Conservation (phyloP, 2,113 vertebrate genomes). For the Zosterops lateralis region DNA sequence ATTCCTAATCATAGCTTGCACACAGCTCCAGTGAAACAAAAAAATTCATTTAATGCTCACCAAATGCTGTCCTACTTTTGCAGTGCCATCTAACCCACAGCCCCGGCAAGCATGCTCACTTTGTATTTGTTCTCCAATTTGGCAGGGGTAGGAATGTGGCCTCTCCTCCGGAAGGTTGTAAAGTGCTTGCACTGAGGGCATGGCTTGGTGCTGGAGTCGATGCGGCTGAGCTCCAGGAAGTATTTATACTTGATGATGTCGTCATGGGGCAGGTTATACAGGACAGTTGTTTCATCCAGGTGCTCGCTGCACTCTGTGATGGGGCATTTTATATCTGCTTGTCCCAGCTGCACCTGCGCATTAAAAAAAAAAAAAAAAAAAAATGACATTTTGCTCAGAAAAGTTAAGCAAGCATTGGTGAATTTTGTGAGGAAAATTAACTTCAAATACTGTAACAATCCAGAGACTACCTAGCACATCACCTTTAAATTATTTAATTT, state of each 20-base stretch:
- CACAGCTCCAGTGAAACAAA: background rate
- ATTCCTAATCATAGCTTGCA: constrained; percentile 31
- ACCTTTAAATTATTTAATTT: background rate
- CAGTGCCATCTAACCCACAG: constrained; percentile 39
- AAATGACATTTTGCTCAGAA: background rate
- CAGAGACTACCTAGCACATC: background rate
- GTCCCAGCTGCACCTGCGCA: constrained; percentile 86
- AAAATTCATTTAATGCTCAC: constrained; percentile 51
- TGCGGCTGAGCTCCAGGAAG: constrained; percentile 92
- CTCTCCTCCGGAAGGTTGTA: constrained; percentile 87
- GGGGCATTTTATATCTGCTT: constrained; percentile 86
- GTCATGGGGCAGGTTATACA: constrained; percentile 85
- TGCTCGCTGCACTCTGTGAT: constrained; percentile 92
- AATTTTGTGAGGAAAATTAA: background rate
- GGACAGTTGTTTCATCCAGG: constrained; percentile 87
- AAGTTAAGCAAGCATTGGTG: background rate
- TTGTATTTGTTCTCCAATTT: constrained; percentile 94
- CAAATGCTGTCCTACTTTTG: constrained; percentile 38
- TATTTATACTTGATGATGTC: constrained; percentile 93
- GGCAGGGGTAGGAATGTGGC: constrained; percentile 80
- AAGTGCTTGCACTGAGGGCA: constrained; percentile 97
- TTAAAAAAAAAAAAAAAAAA: background rate
- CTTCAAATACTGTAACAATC: background rate
- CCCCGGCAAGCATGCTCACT: constrained; percentile 77
- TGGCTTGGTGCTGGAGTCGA: constrained; percentile 95